phyloP scores from a whole-genome alignment of 2,113 vertebrate genomes.

The Eidolon helvum region DNA sequence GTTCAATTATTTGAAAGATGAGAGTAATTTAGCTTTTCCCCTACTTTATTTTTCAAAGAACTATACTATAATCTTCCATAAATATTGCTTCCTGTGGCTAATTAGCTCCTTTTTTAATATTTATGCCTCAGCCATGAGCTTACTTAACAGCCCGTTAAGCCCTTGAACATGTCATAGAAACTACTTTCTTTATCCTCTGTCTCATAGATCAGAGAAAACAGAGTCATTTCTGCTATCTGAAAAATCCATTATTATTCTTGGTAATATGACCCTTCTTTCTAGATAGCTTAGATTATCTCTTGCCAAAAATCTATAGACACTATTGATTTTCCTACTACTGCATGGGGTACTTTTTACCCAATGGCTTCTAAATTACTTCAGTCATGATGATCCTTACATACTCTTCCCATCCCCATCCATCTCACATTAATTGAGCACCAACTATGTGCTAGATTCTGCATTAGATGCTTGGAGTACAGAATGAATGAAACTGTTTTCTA shows the following conservation, averaged over 20 bases:
- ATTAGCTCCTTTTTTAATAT: neutral
- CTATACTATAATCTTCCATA: neutral
- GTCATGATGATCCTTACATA: neutral
- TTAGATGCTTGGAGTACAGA: neutral
- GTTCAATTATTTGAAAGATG: neutral
- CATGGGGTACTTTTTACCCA: neutral
- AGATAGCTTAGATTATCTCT: neutral
- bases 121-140: neutral
- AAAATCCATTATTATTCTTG: conserved; percentile 23
- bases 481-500: neutral
- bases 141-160: neutral
- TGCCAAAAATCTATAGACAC: neutral
- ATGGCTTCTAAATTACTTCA: neutral
- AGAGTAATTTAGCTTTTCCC: neutral
- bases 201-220: conserved; percentile 14
- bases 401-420: neutral
- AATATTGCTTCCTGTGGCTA: neutral
- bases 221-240: conserved; percentile 32
- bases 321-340: neutral
- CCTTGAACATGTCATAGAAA: neutral
- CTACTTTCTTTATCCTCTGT: conserved; percentile 25
- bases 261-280: neutral
- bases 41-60: neutral
- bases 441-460: neutral
- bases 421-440: neutral